These are phyloP conservation scores for Orycteropus afer DNA, from an alignment of 2,113 vertebrate genomes.

Conservation along the genomic window DNA sequence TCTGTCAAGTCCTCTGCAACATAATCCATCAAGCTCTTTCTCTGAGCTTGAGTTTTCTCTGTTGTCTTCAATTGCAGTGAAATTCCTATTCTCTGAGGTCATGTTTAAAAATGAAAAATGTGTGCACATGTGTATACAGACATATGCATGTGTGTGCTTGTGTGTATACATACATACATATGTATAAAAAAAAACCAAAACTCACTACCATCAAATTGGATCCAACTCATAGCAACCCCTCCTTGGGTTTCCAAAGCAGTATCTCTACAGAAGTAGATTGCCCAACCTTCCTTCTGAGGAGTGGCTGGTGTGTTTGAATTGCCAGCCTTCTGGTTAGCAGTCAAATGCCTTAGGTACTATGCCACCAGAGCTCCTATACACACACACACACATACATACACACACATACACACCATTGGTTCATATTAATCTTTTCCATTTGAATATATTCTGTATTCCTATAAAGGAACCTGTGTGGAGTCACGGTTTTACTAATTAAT, in stretches of 20 bases:
- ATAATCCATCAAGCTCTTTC: conserved; percentile 61
- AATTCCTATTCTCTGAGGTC: conserved; percentile 11
- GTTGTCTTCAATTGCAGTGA: conserved; percentile 37
- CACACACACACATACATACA: background rate
- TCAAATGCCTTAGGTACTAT: no score
- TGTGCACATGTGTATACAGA: background rate
- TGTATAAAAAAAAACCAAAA: no score
- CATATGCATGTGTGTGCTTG: background rate
- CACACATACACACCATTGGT: background rate
- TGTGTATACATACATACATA: no score
- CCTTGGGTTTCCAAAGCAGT: no score
- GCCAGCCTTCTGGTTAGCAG: no score
- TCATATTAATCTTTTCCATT: background rate
- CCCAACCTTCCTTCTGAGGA: no score
- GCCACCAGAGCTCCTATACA: no score
- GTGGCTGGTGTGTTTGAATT: no score
- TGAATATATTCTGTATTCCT: background rate
- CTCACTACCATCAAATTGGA: no score
- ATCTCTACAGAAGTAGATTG: no score
- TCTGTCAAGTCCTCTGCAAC: conserved; percentile 55
- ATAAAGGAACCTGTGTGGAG: background rate
- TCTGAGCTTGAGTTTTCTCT: conserved; percentile 2
- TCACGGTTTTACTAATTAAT: background rate
- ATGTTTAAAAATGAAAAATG: conserved; percentile 3
- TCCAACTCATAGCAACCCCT: no score